A percentile compares a stretch with the other conserved stretches of the same genome.
These are phyloP conservation scores for Coenonympha arcania DNA, from an alignment of 2,888 invertebrate genomes.

Conservation along the genomic window DNA sequence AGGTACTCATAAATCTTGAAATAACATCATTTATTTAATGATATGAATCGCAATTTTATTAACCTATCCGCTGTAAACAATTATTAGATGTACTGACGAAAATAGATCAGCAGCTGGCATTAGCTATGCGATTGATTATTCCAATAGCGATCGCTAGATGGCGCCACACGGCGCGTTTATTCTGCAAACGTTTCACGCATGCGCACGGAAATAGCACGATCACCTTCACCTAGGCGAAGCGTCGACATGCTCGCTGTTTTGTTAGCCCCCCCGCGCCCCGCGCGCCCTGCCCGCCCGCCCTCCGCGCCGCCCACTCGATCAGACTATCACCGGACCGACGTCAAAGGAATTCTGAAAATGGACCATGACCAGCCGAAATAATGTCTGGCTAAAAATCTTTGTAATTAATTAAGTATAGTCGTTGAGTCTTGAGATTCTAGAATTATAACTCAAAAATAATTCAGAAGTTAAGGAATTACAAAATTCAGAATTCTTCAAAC, in stretches of 20 bases:
- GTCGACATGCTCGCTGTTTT: slow-evolving; percentile 40
- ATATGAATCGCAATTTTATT: slow-evolving; percentile 26
- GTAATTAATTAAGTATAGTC: too few relatives aligned
- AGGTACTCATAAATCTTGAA: not conserved
- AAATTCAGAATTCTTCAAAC: too few relatives aligned
- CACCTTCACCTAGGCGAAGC: slow-evolving; percentile 70
- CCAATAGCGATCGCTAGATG: slow-evolving; percentile 56
- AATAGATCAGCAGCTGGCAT: slow-evolving; percentile 65
- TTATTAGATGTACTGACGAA: slow-evolving; percentile 42
- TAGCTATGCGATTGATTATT: slow-evolving; percentile 47
- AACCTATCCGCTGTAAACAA: slow-evolving; percentile 36
- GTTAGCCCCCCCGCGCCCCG: slow-evolving; percentile 39
- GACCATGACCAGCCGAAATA: not conserved
- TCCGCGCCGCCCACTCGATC: slow-evolving; percentile 32
- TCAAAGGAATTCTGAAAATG: slow-evolving; percentile 12
- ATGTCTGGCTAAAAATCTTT: not conserved
- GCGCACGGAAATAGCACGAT: slow-evolving; percentile 69
- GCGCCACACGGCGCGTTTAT: slow-evolving; percentile 48
- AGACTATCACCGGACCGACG: slow-evolving; percentile 6
- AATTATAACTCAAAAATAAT: too few relatives aligned
- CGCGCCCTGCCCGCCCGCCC: slow-evolving; percentile 29
- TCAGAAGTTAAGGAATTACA: too few relatives aligned
- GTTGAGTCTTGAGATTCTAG: too few relatives aligned
- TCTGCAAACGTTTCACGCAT: slow-evolving; percentile 43
- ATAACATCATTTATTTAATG: slow-evolving; percentile 5